These are phyloP conservation scores for Campoletis sonorensis DNA, from an alignment of 1,140 invertebrate genomes.

Conservation along the genomic window DNA sequence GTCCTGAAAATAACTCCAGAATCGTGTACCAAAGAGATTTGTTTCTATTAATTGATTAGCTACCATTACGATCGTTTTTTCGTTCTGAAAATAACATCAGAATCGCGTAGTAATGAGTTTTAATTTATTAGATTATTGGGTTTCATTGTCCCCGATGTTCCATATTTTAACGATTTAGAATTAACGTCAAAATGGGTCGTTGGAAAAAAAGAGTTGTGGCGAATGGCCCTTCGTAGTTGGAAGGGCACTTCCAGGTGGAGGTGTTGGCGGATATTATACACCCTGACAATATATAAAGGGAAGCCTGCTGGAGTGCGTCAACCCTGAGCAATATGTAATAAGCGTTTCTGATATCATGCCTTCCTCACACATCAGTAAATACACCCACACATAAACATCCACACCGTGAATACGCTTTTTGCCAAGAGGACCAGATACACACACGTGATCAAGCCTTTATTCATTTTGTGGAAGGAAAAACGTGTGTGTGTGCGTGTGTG, in stretches of 20 bases:
- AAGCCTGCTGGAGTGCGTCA: slow-evolving; percentile 4
- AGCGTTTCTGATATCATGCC: background rate
- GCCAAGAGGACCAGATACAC: background rate
- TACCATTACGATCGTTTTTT: no score
- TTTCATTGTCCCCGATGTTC: no score
- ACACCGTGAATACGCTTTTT: background rate
- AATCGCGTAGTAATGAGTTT: no score
- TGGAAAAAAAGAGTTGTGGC: no score
- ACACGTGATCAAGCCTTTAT: background rate
- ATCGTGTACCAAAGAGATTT: no score
- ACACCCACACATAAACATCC: background rate
- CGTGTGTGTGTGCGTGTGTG: background rate
- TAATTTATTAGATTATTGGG: no score
- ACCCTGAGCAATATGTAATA: slow-evolving; percentile 24
- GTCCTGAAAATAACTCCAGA: no score
- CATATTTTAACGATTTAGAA: no score
- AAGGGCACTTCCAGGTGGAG: background rate
- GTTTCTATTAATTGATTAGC: no score
- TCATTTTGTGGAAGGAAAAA: no score
- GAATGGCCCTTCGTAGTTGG: background rate
- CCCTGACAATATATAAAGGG: background rate
- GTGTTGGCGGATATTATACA: slow-evolving; percentile 11
- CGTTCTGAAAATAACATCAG: no score
- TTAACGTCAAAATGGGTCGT: no score
- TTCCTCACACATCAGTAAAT: slow-evolving; percentile 4